Base-by-base conservation (phyloP, 2,113 vertebrate genomes). In the Sapajus apella region DNA sequence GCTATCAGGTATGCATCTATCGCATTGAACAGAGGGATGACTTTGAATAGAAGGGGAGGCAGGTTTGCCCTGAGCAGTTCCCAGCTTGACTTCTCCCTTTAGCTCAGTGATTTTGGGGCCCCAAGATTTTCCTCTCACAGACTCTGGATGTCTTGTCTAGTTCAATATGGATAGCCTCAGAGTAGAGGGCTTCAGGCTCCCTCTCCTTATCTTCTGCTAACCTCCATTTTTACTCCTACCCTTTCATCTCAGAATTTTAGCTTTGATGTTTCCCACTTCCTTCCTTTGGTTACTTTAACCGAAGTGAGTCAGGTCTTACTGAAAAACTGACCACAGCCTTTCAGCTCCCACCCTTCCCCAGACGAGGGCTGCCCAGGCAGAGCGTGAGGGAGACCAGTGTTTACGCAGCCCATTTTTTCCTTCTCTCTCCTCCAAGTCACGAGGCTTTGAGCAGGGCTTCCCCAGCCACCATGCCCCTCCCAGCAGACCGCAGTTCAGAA, bases 201-300 rank as follows among this genome's bases (percentile, higher is more conserved):
- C 27, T 89, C 58, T 77, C 88, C 52, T 56, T 52, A 9, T 83
- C 40, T 58, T 94, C 81, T 52, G 83, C 45, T 16, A 77, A 58
- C 81, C 66, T 96, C 76, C 87, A 70, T 95, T 93, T 93, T 97
- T 92, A 97, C 86, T 86, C 72, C 37, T 91, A 94, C 96, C 56
- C 85, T 97, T 97, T 98, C 87, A 97, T 96, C 91, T 97, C 81
- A 97, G 79, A 97, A 92, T 96, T 96, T 97, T 61, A 80, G 58
- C 98, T 97, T 97, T 98, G 97, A 94, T 96, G 76, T 82, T 96
- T 66, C 94, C 97, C 56, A 96, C 98, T 98, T 98, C 98, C 98
- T 99, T 98, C 98, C 98, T 97, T 95, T 97, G 98, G 98, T 98
- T 98, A 64, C 86, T 93, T 97, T 92, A 98, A 98, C 96, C 94